Base-by-base conservation (phyloP, 2,888 invertebrate genomes). In the Molanna angustata region DNA sequence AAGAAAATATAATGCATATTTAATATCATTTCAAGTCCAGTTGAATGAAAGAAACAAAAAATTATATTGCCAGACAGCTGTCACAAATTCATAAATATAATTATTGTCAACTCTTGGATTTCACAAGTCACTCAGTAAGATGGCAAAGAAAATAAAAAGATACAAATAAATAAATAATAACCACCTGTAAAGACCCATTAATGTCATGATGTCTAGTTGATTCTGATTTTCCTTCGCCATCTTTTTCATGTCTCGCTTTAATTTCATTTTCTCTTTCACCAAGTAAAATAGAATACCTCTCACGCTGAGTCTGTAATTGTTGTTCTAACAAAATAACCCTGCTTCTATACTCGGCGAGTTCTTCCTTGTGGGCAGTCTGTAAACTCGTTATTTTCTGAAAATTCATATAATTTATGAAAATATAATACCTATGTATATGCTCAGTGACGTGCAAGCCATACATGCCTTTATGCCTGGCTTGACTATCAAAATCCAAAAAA, bases 181-280 rank as follows among this genome's bases (percentile, higher is more conserved):
- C 56, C 45, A 60, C 58, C 42, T 55, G 56, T 39, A 58, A 43
- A 20, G 51, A 54, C 22, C 58, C 50, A 54, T 47, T 52, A 17
- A 58, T 33, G 31, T 62, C 64, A 62, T 64, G 35, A 62, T 64
- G 37, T 67, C 60, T 6, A 71, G 57, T 41, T 45, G 16, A 45
- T 32, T 60, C 52, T 27, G 44, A 52, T 17, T 56, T 62, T 51
- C 43, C 74, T 54, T 58, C 40, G 45, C 59, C 14, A 57, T 54
- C 22, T 51, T 43, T 55, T 45, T 74, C 69, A 68, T 74, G 68
- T 64, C 74, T 58, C 62, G 82, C 79, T 33, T 80, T 72, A 7
- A 88, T 83, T 64, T 85, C 85, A 61, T 79, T 80, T 61, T 94
- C 93, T 20, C 91, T 89, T 63, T 94, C 93, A 13, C 87, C 84